Evolutionary conservation across 2,888 invertebrate genomes (phyloP), one percentile per base, ranked within the genome.

Genomic region (Lithodes maja): DNA sequence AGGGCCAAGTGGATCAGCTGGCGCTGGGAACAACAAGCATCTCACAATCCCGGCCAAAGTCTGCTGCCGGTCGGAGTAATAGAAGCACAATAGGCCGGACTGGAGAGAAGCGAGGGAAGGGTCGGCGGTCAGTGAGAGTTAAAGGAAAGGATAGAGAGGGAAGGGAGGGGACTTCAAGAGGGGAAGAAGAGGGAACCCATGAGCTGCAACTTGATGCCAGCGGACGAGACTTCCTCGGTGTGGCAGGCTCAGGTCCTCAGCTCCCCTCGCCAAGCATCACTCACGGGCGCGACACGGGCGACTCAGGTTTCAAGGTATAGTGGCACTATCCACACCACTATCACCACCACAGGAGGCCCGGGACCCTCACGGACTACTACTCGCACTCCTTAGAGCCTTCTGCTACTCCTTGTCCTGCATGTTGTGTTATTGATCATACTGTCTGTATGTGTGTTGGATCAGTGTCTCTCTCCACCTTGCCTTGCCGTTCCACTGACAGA

Each of bases 291-390:
- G 89, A 89, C 86, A 89, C 89, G 71, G 86, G 89, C 77, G 86
- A 89, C 83, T 89, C 89, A 69, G 89, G 89, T 79, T 86, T 85
- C 89, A 89, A 89, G 89, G 89, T 89, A 89, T 52, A 79, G 85
- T 85, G 69, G 69, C 79, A 17, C 85, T 50, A 9, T n/a, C 7
- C 78, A 49, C 52, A 78, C 83, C 68, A 83, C 49, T 74, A 74
- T 53, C 75, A 53, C 33, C 33, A 50, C 55, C 54, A 54, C 83
- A 71, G 83, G 82, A 82, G 82, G 83, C 75, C 33, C 71, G 83
- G 53, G 83, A 83, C 71, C 83, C 74, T 83, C 75, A 33, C 50
- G 82, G 82, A 52, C 69, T n/a, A 3, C 69, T 52, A 69, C 82
- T 52, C 50, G 50, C 82, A 17, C 17, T 17, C 54, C 82, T 49